Conservation (phyloP, 2,888 invertebrate species). For the Drosophila macrospina region DNA sequence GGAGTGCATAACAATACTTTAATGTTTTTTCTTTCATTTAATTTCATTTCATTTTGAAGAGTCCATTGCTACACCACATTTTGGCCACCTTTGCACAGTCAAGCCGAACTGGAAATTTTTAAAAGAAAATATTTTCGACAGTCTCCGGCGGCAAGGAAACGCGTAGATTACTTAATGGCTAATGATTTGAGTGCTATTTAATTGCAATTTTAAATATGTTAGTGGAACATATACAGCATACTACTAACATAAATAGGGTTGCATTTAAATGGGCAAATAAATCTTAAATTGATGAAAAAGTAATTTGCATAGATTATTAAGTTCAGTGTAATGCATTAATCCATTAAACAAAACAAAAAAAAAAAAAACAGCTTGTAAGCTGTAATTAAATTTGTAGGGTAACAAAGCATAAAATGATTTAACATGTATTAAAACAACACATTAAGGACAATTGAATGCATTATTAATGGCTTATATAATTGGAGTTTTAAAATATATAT, state of each 20-base stretch:
- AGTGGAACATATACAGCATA: neutral
- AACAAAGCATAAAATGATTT: neutral
- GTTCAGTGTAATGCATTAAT: neutral
- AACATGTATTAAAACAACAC: neutral
- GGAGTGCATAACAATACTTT: neutral
- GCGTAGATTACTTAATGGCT: conserved; percentile 50
- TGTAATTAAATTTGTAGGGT: neutral
- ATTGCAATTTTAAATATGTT: conserved; percentile 37
- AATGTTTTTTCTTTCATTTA: neutral
- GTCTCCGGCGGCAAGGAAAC: conserved; percentile 23
- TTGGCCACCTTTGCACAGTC: conserved; percentile 62
- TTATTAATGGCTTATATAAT: neutral
- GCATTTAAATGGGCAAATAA: conserved; percentile 29
- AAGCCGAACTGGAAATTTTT: conserved; percentile 42
- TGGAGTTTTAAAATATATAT: neutral
- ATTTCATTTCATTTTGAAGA: neutral
- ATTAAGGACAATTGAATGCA: neutral
- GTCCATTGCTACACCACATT: conserved; percentile 33
- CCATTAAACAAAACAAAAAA: no score
- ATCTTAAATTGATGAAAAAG: neutral
- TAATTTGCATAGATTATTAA: neutral
- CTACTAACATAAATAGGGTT: conserved; percentile 36
- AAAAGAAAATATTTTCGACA: conserved; percentile 52
- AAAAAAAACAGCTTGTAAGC: neutral
- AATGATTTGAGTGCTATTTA: conserved; percentile 28